A percentile compares a stretch with the other conserved stretches of the same genome.
These are phyloP conservation scores for Caiman crocodilus DNA, from an alignment of 2,797 vertebrate genomes.

Conservation along the genomic window DNA sequence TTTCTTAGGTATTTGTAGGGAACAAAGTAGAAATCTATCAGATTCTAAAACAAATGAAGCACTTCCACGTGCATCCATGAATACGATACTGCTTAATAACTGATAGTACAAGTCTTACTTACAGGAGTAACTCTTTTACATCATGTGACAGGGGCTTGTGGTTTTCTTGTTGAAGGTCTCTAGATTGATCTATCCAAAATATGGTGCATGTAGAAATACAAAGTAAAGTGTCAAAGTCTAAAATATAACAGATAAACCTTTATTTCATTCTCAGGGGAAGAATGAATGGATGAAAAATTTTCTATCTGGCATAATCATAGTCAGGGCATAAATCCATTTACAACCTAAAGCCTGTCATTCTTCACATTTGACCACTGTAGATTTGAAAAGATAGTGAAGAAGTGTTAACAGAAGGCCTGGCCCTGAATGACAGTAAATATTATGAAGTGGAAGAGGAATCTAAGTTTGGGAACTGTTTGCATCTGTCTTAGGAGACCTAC, in stretches of 20 bases:
- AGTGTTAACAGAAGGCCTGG: not conserved
- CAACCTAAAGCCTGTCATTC: not conserved
- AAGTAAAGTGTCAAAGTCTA: not conserved
- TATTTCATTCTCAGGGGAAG: not conserved
- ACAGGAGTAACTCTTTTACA: not conserved
- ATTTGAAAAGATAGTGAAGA: not conserved
- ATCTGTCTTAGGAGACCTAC: not conserved
- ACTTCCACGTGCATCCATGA: not conserved
- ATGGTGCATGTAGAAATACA: not conserved
- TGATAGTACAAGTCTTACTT: not conserved
- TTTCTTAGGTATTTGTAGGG: not conserved
- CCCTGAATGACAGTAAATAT: not conserved
- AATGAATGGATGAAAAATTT: not conserved
- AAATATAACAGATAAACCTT: not conserved
- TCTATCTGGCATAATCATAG: not conserved
- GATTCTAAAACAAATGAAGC: slow-evolving; percentile 24
- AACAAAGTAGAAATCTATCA: not conserved
- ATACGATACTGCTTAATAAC: not conserved
- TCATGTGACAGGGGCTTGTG: not conserved
- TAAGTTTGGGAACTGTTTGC: not conserved
- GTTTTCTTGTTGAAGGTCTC: not conserved
- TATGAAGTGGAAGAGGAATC: not conserved
- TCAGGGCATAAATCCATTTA: not conserved
- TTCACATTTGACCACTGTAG: not conserved
- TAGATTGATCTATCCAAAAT: not conserved